Evolutionary conservation across 2,113 vertebrate genomes (phyloP), one percentile per base, ranked within the genome.

Genomic region (Rhipidura dahli): DNA sequence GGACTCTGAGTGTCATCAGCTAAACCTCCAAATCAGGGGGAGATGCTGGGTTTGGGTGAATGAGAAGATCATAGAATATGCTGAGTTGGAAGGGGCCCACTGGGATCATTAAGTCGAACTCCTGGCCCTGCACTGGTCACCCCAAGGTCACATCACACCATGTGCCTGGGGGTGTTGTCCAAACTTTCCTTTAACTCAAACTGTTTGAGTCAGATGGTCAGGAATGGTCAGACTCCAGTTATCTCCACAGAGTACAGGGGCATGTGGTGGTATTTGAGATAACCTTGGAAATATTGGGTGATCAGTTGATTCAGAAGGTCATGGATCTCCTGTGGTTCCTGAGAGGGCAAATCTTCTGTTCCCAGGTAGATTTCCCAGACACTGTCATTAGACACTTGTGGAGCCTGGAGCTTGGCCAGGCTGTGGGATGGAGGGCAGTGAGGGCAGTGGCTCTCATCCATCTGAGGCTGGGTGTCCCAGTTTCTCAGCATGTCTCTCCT

Each of bases 61-160:
- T 40, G 47, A 78, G 33, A 59, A 59, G n/a, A 35, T 37, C 27
- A 59, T 1, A 44, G 10, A 65, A 51, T 33, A 37, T 28, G 22
- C 42, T 73, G 15, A 65, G 37, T 28, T 37, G 44, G 44, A 81
- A 33, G 15, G 21, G 9, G 13, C 8, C 8, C 35, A 56, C 12
- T 22, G 37, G 35, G 23, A 50, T 33, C 5, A 37, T 57, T 0
- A 1, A 57, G 31, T 57, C 31, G 31, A 37, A 4, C 18, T 37
- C 37, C 33, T 65, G 86, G 22, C 10, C 12, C 37, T 51, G 51
- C 44, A 37, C 27, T 44, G 33, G 6, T 44, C 44, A 59, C 22
- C 22, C 27, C 40, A 73, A 81, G 42, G 39, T n/a, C n/a, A n/a
- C n/a, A 59, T 44, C 51, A 65, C 19, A 39, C 28, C 44, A 13